These are phyloP conservation scores for Austrofundulus limnaeus DNA, from an alignment of 2,113 vertebrate genomes.

Conservation along the genomic window DNA sequence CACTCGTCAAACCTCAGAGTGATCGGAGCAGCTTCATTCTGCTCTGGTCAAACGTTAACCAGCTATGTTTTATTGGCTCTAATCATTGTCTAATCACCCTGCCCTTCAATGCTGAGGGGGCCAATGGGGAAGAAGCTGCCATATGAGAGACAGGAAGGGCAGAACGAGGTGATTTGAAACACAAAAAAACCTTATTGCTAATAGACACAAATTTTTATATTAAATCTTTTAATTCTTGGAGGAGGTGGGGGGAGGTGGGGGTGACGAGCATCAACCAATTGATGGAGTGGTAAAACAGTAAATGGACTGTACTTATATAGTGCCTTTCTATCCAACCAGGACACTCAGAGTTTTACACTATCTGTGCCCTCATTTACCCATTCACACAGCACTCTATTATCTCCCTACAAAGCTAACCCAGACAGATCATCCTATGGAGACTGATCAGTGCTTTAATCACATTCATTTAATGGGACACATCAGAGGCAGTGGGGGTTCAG, in stretches of 20 bases:
- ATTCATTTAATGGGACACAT: too few species aligned
- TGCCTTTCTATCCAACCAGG: too few species aligned
- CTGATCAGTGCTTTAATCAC: too few species aligned
- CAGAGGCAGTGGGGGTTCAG: too few species aligned
- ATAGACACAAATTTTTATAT: neutral
- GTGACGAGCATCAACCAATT: neutral
- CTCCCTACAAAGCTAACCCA: too few species aligned
- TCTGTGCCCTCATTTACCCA: too few species aligned
- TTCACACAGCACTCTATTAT: too few species aligned
- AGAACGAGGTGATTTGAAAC: slow-evolving; percentile 22
- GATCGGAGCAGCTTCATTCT: slow-evolving; percentile 40
- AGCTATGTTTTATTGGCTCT: slow-evolving; percentile 77
- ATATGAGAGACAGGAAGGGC: slow-evolving; percentile 37
- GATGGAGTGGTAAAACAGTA: too few species aligned
- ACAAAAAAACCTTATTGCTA: too few species aligned
- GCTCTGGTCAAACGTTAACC: slow-evolving; percentile 76
- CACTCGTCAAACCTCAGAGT: slow-evolving; percentile 43
- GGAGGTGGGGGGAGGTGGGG: neutral
- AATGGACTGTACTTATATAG: too few species aligned
- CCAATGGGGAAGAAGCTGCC: slow-evolving; percentile 50
- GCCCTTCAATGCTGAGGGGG: slow-evolving; percentile 5
- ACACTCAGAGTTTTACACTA: too few species aligned
- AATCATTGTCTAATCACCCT: slow-evolving; percentile 79
- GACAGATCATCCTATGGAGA: too few species aligned
- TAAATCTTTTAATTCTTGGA: neutral